Evolutionary conservation across 2,888 invertebrate species (phyloP).

Genomic region (Lasioglossum lativentre): DNA sequence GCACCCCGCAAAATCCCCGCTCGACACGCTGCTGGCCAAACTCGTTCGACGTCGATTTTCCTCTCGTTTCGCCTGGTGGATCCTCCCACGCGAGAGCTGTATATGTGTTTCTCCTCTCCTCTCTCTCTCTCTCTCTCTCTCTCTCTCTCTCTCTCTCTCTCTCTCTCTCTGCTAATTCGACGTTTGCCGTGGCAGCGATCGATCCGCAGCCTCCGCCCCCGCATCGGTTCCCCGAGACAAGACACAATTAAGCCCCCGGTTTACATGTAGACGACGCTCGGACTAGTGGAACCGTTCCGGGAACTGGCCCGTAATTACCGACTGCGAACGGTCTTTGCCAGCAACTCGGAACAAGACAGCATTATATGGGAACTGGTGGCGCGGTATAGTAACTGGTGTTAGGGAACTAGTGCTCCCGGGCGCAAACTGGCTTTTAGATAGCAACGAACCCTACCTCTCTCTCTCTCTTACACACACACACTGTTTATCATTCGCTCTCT

Average conservation of each 20-base stretch:
- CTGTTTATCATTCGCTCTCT: neutral
- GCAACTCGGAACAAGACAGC: conserved; percentile 54
- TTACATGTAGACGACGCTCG: conserved; percentile 43
- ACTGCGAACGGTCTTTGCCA: conserved; percentile 48
- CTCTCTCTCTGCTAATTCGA: neutral
- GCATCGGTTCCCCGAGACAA: conserved; percentile 37
- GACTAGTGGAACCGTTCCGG: conserved; percentile 54
- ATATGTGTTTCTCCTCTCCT: neutral
- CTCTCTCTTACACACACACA: neutral
- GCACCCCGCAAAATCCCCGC: conserved; percentile 59
- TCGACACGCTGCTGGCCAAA: conserved; percentile 16
- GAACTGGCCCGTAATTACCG: conserved; percentile 56
- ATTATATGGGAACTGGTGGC: conserved; percentile 24
- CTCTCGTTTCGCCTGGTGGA: conserved; percentile 29
- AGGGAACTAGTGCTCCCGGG: conserved; percentile 9
- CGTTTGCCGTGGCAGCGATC: conserved; percentile 38
- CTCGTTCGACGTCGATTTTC: conserved; percentile 21
- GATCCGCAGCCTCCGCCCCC: conserved; percentile 19
- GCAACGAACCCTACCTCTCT: conserved; percentile 7
- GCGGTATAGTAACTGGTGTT: conserved; percentile 32
- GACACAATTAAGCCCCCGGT: conserved; percentile 57
- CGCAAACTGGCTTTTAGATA: conserved; percentile 47
- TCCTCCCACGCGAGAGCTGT: neutral
- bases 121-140: no score
- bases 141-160: no score